phyloP scores from a whole-genome alignment of 2,113 vertebrate genomes.

The Chloebia gouldiae region DNA sequence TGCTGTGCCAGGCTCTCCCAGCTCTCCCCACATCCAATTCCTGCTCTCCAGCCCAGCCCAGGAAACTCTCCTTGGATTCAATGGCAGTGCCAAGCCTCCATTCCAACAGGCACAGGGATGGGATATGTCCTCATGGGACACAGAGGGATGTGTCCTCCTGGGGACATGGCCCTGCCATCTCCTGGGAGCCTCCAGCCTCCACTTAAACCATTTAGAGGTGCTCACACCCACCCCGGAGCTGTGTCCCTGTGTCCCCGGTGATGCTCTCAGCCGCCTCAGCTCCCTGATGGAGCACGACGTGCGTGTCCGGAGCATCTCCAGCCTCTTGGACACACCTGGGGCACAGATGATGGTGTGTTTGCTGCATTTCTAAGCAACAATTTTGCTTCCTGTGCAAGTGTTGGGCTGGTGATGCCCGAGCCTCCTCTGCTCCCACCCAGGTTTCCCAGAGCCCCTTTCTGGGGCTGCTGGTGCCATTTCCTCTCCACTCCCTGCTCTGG shows the following conservation, averaged over 20 bases:
- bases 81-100: accelerated
- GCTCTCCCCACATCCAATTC: background rate
- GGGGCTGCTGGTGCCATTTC: accelerated
- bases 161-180: accelerated
- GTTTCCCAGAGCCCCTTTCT: background rate
- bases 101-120: background rate
- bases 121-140: background rate
- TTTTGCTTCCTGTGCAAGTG: accelerated
- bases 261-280: accelerated
- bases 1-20: accelerated
- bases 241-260: background rate
- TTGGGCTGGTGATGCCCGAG: background rate
- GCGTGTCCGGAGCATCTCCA: accelerated
- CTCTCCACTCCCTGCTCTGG: background rate
- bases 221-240: accelerated
- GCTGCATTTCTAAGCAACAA: background rate
- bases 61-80: accelerated
- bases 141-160: background rate
- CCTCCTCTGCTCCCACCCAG: background rate
- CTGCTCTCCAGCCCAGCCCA: background rate
- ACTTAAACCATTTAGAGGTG: background rate
- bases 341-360: background rate
- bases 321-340: background rate
- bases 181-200: background rate
- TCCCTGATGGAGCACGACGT: accelerated